A percentile compares a stretch with the other conserved stretches of the same genome.
These are phyloP conservation scores for Contarinia nasturtii DNA, from an alignment of 1,140 invertebrate genomes.

Conservation along the genomic window DNA sequence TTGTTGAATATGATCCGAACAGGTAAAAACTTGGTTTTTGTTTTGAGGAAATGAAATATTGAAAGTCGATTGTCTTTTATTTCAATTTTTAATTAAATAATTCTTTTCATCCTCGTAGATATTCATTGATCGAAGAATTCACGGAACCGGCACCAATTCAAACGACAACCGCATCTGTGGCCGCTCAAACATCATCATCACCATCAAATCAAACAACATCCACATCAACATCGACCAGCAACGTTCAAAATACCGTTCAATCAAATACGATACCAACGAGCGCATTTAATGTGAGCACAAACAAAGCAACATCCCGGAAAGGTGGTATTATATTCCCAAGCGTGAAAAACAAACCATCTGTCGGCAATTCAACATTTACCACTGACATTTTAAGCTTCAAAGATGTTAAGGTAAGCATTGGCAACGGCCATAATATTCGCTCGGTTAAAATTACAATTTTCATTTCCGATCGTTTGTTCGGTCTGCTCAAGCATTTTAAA, in stretches of 20 bases:
- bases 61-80: not conserved
- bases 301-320: slow-evolving; percentile 30
- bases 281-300: slow-evolving; percentile 4
- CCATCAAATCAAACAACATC: slow-evolving; percentile 1
- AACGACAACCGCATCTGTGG: slow-evolving; percentile 17
- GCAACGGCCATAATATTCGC: too few species aligned
- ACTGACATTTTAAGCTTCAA: slow-evolving; percentile 51
- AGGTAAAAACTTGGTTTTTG: slow-evolving; percentile 23
- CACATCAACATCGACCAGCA: slow-evolving; percentile 22
- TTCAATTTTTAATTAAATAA: not conserved
- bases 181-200: slow-evolving; percentile 8
- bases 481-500: too few species aligned
- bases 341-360: slow-evolving; percentile 72
- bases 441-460: too few species aligned
- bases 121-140: slow-evolving; percentile 16
- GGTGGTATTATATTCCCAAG: slow-evolving; percentile 73
- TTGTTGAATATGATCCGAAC: slow-evolving; percentile 54
- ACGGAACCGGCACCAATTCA: slow-evolving; percentile 20
- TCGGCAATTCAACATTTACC: slow-evolving; percentile 60
- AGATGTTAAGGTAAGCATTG: slow-evolving; percentile 55
- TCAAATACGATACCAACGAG: not conserved
- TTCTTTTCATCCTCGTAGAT: slow-evolving; percentile 6
- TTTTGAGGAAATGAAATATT: too few species aligned
- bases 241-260: slow-evolving; percentile 5
- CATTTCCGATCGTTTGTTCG: too few species aligned